These are phyloP conservation scores for Sphaerophoria rueppellii DNA, from an alignment of 2,888 invertebrate genomes.

Conservation along the genomic window DNA sequence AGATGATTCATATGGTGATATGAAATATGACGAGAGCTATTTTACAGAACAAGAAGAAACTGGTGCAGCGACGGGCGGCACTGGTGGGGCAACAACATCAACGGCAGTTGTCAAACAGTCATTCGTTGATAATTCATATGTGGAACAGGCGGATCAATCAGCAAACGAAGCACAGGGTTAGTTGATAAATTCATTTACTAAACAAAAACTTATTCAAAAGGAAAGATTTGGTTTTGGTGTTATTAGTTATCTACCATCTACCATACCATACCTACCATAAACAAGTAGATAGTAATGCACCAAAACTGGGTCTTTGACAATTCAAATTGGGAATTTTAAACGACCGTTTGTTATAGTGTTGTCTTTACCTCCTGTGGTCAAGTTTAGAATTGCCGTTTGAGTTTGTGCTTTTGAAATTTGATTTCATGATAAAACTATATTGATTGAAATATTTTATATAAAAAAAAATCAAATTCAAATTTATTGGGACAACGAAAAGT, in stretches of 20 bases:
- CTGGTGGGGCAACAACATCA: constrained; percentile 79
- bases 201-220: constrained; percentile 20
- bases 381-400: constrained; percentile 58
- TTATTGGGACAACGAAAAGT: background rate
- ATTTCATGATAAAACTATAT: constrained; percentile 32
- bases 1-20: constrained; percentile 87
- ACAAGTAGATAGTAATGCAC: background rate
- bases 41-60: constrained; percentile 82
- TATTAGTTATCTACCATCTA: background rate
- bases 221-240: constrained; percentile 58
- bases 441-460: constrained; percentile 26
- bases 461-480: constrained; percentile 22
- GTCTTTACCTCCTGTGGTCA: background rate
- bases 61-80: constrained; percentile 76
- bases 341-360: background rate
- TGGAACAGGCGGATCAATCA: constrained; percentile 81
- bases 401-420: constrained; percentile 47
- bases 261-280: background rate
- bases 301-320: constrained; percentile 55
- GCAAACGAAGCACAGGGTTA: constrained; percentile 83
- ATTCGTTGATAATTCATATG: constrained; percentile 80
- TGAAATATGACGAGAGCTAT: constrained; percentile 83
- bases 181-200: constrained; percentile 75
- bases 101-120: constrained; percentile 80
- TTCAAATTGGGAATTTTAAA: constrained; percentile 61